Evolutionary conservation across 1,140 invertebrate species (phyloP).

Genomic region (Drosophila albomicans): DNA sequence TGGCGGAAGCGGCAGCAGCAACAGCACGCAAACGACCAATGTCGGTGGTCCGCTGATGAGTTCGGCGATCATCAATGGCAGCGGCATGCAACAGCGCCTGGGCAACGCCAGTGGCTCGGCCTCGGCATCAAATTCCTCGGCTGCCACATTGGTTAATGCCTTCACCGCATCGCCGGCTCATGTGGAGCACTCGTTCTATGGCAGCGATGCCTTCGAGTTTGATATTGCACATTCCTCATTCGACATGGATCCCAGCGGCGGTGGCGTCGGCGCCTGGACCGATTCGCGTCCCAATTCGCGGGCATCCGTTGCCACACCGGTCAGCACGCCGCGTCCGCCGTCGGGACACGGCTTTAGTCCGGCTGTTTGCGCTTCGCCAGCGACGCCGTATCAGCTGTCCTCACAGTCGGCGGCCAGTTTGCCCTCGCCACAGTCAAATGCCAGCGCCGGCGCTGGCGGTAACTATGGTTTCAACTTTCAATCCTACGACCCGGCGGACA

Average conservation of each 20-base stretch:
- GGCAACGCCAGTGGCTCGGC: constrained; percentile 76
- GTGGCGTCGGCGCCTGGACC: constrained; percentile 71
- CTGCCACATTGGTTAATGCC: constrained; percentile 67
- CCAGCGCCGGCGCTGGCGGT: constrained; percentile 82
- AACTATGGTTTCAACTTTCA: constrained; percentile 76
- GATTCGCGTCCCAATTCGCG: constrained; percentile 84
- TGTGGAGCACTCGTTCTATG: constrained; percentile 68
- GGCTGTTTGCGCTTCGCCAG: constrained; percentile 81
- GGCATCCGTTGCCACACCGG: constrained; percentile 82
- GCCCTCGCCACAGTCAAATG: constrained; percentile 84
- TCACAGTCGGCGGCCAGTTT: constrained; percentile 80
- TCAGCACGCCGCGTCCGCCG: constrained; percentile 78
- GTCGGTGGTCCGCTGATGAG: constrained; percentile 89
- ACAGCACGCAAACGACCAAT: constrained; percentile 73
- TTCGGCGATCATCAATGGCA: constrained; percentile 88
- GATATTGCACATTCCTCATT: constrained; percentile 83
- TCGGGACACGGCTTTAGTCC: constrained; percentile 84
- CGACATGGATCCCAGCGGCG: constrained; percentile 81
- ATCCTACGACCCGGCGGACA: constrained; percentile 67
- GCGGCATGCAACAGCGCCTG: constrained; percentile 80
- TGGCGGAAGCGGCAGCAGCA: constrained; percentile 85
- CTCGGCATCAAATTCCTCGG: constrained; percentile 61
- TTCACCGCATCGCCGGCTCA: constrained; percentile 74
- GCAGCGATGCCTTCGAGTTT: constrained; percentile 78
- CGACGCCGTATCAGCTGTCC: constrained; percentile 82